Conservation (phyloP, 2,797 vertebrate species). For the Pristis pectinata region DNA sequence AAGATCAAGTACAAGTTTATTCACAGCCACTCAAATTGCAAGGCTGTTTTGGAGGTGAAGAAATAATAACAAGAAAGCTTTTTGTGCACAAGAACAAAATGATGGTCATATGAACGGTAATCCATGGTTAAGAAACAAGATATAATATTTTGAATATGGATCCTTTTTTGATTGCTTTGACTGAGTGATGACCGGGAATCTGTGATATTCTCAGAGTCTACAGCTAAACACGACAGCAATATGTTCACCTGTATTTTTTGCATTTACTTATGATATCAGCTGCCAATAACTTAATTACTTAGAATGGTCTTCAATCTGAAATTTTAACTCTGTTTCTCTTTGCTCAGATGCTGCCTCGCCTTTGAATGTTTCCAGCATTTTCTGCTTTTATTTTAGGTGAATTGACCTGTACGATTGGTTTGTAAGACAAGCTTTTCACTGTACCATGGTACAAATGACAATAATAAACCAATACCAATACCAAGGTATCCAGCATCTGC, state of each 20-base stretch:
- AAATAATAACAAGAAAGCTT: not conserved
- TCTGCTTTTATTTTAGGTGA: too few relatives aligned
- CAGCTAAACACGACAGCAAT: not conserved
- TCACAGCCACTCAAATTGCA: constrained; percentile 1
- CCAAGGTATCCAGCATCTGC: too few relatives aligned
- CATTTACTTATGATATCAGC: not conserved
- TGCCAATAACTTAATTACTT: not conserved
- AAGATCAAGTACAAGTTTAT: not conserved
- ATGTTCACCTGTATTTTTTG: not conserved
- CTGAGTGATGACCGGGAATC: not conserved
- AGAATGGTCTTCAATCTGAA: too few relatives aligned
- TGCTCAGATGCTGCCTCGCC: too few relatives aligned
- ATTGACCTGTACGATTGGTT: too few relatives aligned
- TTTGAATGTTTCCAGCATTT: too few relatives aligned
- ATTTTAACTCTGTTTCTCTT: too few relatives aligned
- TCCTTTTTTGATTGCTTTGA: not conserved
- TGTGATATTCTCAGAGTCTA: not conserved
- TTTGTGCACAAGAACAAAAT: not conserved
- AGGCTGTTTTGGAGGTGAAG: not conserved
- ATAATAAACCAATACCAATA: too few relatives aligned
- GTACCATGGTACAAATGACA: too few relatives aligned
- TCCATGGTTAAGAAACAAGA: not conserved
- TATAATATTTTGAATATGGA: not conserved
- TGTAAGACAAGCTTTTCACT: too few relatives aligned
- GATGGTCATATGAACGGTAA: not conserved